Evolutionary conservation across 1,140 invertebrate genomes (phyloP), one percentile per base, ranked within the genome.

Genomic region (Gonatopus flavifemur): DNA sequence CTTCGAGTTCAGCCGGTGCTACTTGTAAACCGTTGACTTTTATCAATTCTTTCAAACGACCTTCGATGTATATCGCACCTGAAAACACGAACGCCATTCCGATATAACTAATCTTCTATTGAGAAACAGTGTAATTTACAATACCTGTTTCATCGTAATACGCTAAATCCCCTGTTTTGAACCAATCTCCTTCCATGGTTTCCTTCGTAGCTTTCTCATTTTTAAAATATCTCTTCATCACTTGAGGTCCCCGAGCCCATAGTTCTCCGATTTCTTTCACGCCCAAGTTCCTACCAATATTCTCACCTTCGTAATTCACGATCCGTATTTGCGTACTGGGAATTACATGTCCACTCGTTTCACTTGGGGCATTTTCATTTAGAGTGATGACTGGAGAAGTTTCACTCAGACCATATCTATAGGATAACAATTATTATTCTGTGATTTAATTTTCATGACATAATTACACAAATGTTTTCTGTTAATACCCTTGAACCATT

Each of bases 131-230:
- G 81, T 79, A 47, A 41, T 21, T 9, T 44, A 31, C n/a, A 35
- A 54, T 59, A 61, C 66, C 64, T 13, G 61, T 31, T 50, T 62
- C 49, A 33, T 63, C 48, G 18, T 50, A 58, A 62, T 84, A 85
- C 1, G 84, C 89, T 21, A 92, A 78, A 66, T 94, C 91, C 3
- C 90, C 91, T 28, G 89, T 90, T 55, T 85, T 83, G 31, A 90
- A 76, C 88, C 89, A 94, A 8, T 86, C 85, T 49, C 86, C 84
- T 15, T 68, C 64, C 33, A 86, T 77, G 10, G 63, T 78, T 13
- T 80, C 71, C 12, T 55, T 50, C 0, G 83, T 85, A 1, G 75
- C 81, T 41, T 81, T 50, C 3, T 69, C 57, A 54, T 85, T 83
- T 21, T 81, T 79, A 22, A 72, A 77, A 64, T 85, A 85, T 3